These are phyloP conservation scores for Phengaris alcon DNA, from an alignment of 2,888 invertebrate species.

Conservation along the genomic window DNA sequence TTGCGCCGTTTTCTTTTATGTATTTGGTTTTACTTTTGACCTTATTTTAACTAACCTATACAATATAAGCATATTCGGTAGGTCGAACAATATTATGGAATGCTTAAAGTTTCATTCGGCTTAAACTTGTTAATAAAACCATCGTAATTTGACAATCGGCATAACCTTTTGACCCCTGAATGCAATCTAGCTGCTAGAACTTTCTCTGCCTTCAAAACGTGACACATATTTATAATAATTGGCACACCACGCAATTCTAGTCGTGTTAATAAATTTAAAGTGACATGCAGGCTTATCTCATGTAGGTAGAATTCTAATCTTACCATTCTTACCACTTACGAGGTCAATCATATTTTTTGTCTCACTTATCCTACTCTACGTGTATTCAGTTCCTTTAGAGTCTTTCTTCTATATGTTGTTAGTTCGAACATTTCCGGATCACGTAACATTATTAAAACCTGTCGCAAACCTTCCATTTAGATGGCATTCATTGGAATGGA, in stretches of 20 bases:
- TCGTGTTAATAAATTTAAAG: neutral
- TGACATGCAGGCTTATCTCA: neutral
- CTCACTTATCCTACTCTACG: neutral
- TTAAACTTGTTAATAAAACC: neutral
- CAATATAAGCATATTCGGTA: neutral
- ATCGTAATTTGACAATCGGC: neutral
- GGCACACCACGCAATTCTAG: neutral
- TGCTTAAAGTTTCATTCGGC: neutral
- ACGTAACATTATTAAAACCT: constrained; percentile 9
- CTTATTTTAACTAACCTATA: neutral
- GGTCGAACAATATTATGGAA: neutral
- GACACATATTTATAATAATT: neutral
- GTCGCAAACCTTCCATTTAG: neutral
- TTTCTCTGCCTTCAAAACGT: neutral
- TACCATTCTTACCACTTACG: neutral
- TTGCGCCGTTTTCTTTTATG: constrained; percentile 7
- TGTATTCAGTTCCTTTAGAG: neutral
- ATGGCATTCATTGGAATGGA: neutral
- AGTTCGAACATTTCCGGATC: neutral
- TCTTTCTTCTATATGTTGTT: neutral
- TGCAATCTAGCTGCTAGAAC: constrained; percentile 1
- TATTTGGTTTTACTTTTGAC: constrained; percentile 12
- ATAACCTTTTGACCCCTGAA: neutral
- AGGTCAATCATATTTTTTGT: too few relatives aligned
- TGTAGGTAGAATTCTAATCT: too few relatives aligned